Evolutionary conservation across 2,113 vertebrate species (phyloP).

Genomic region (Sterna hirundo): DNA sequence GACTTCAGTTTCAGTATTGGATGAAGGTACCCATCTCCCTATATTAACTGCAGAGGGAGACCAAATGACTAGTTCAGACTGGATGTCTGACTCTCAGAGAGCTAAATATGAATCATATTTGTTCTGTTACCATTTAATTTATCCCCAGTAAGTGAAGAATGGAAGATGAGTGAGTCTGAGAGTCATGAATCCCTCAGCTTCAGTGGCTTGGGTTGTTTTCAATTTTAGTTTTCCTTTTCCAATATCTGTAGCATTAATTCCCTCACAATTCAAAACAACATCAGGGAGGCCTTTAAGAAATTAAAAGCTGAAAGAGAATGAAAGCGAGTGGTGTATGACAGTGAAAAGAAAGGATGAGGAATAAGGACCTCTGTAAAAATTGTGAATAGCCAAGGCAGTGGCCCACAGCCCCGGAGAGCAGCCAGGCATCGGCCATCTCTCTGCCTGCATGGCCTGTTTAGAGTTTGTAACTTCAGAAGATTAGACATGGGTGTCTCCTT

Average conservation of each 20-base stretch:
- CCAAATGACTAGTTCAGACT: neutral
- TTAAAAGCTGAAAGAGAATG: neutral
- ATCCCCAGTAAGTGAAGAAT: neutral
- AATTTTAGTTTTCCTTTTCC: neutral
- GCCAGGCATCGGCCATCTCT: neutral
- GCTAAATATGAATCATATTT: neutral
- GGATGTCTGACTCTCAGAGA: neutral
- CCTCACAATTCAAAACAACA: neutral
- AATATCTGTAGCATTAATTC: neutral
- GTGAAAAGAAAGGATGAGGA: neutral
- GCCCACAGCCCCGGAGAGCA: rapidly evolving
- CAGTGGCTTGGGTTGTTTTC: neutral
- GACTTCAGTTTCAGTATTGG: neutral
- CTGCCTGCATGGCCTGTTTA: neutral
- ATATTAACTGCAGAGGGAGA: neutral
- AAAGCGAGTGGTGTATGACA: neutral
- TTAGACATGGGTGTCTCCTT: neutral
- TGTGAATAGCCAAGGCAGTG: neutral
- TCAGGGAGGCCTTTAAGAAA: neutral
- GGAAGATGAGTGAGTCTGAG: neutral
- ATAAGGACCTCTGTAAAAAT: neutral
- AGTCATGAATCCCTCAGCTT: neutral
- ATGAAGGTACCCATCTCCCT: neutral
- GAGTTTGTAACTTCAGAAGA: neutral
- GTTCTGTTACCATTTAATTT: neutral